Conservation (phyloP, 2,888 invertebrate genomes). For the Eremobia ochroleuca region DNA sequence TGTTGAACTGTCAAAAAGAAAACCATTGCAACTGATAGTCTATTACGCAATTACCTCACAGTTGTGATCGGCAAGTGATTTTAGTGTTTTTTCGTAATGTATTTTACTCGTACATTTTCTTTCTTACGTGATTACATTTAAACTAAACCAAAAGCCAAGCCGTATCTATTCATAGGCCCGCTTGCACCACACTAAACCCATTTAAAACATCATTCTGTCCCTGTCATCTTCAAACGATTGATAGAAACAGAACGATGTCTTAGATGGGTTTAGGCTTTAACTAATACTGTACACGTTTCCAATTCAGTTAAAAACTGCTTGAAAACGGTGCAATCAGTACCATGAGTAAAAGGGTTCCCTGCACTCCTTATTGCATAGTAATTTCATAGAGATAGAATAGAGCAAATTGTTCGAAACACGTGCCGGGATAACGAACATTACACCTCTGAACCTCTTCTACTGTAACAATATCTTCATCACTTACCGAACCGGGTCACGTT, state of each 20-base stretch:
- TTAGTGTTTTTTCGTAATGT: no score
- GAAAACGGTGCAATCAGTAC: slow-evolving; percentile 6
- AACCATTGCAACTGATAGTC: no score
- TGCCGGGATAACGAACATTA: slow-evolving; percentile 83
- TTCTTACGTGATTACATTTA: neutral
- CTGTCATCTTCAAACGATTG: neutral
- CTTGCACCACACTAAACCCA: no score
- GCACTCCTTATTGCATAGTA: slow-evolving; percentile 60
- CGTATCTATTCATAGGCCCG: no score
- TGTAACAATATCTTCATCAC: slow-evolving; percentile 81
- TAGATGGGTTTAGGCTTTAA: neutral
- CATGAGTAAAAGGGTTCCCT: slow-evolving; percentile 7
- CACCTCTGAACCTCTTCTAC: slow-evolving; percentile 76
- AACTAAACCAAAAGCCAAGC: neutral
- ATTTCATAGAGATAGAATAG: slow-evolving; percentile 73
- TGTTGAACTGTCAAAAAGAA: no score
- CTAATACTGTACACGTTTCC: neutral
- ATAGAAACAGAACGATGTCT: neutral
- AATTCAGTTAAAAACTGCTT: neutral
- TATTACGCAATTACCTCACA: no score
- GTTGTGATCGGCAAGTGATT: no score
- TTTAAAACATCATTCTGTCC: neutral
- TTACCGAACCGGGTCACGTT: slow-evolving; percentile 84
- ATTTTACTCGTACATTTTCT: no score
- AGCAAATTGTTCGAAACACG: slow-evolving; percentile 82